A percentile compares a stretch with the other conserved stretches of the same genome.
Evolutionary conservation across 2,113 vertebrate species (phyloP).

Genomic region (Strix aluco): DNA sequence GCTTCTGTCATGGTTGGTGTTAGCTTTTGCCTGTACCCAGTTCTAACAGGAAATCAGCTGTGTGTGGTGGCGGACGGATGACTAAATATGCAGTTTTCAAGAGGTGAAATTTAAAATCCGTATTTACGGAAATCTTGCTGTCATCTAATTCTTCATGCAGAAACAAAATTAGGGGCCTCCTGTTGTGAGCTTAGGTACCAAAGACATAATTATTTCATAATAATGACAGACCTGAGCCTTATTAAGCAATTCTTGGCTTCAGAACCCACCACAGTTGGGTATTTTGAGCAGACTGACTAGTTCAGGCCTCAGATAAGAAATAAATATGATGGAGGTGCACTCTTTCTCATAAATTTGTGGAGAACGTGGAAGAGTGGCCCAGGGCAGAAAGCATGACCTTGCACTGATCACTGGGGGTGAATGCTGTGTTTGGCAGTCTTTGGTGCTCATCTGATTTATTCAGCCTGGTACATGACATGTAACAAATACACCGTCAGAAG

Average conservation of each 20-base stretch:
- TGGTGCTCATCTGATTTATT: not conserved
- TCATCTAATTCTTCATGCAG: not conserved
- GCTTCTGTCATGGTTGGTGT: not conserved
- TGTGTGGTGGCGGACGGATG: not conserved
- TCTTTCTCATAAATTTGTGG: not conserved
- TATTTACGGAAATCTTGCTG: not conserved
- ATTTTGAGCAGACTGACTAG: not conserved
- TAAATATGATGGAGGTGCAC: accelerated
- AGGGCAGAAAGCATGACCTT: not conserved
- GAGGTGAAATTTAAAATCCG: not conserved
- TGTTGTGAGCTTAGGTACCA: not conserved
- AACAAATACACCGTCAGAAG: too few relatives aligned
- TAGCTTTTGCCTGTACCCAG: not conserved
- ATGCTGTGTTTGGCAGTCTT: not conserved
- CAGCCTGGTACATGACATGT: accelerated
- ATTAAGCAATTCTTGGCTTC: not conserved
- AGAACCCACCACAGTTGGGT: accelerated
- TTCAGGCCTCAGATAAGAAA: not conserved
- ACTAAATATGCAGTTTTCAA: not conserved
- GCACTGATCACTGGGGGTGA: not conserved
- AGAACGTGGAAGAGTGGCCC: accelerated
- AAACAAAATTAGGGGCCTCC: not conserved
- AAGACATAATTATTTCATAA: not conserved
- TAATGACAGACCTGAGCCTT: not conserved
- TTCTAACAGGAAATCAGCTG: not conserved